Conservation (phyloP, 1,140 invertebrate species). For the Lanistes nyassanus region DNA sequence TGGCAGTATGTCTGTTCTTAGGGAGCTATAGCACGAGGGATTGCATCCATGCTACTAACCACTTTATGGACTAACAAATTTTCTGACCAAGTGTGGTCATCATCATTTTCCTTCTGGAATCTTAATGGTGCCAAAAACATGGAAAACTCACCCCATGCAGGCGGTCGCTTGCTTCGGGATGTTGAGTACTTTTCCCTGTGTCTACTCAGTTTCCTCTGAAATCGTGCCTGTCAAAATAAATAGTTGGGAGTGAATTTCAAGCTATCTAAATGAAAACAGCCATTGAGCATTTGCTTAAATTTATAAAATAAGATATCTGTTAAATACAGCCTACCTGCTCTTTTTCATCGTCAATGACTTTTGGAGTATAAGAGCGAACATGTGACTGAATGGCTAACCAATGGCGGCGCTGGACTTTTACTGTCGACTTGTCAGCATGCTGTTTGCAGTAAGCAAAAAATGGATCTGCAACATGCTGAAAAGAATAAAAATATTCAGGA, state of each 20-base stretch:
- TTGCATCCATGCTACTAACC: too few species aligned
- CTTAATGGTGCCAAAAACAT: not conserved
- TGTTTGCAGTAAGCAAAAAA: conserved; percentile 97
- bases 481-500: not conserved
- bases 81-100: too few species aligned
- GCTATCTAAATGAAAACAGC: not conserved
- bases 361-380: conserved; percentile 75
- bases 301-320: not conserved
- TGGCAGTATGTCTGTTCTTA: too few species aligned
- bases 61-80: too few species aligned
- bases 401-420: conserved; percentile 76
- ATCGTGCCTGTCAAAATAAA: conserved; percentile 61
- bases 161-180: conserved; percentile 77
- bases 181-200: conserved; percentile 67
- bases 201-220: conserved; percentile 67
- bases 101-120: too few species aligned
- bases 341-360: conserved; percentile 67
- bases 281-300: not conserved
- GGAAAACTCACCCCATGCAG: conserved; percentile 82
- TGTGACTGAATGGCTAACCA: conserved; percentile 88
- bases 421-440: conserved; percentile 67
- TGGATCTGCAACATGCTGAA: conserved; percentile 89
- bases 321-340: conserved; percentile 52
- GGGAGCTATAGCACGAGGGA: too few species aligned
- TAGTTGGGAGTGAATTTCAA: not conserved